Evolutionary conservation across 2,797 vertebrate species (phyloP).

Genomic region (Cuculus canorus): DNA sequence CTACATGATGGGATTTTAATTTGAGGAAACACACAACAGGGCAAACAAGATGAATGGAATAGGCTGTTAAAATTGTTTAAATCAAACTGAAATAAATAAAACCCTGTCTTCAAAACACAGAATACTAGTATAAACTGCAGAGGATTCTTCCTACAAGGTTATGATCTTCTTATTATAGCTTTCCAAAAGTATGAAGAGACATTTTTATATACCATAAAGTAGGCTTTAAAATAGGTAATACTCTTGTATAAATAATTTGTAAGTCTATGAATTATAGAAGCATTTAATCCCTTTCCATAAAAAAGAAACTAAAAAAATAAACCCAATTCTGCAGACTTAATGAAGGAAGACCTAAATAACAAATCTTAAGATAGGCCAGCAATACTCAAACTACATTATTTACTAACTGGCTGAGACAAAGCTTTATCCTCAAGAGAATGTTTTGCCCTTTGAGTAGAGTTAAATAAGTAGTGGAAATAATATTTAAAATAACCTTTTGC

Average conservation of each 20-base stretch:
- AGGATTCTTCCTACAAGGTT: background rate
- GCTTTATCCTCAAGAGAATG: background rate
- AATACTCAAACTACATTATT: background rate
- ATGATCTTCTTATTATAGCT: background rate
- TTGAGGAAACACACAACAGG: background rate
- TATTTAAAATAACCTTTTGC: constrained; percentile 18
- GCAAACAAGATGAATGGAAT: background rate
- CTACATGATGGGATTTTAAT: background rate
- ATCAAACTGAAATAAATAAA: background rate
- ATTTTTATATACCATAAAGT: background rate
- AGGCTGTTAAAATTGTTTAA: background rate
- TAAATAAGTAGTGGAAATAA: constrained; percentile 15
- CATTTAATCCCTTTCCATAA: background rate
- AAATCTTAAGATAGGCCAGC: background rate
- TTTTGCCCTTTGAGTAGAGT: background rate
- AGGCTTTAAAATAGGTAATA: background rate
- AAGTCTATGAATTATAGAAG: background rate
- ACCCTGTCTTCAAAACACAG: background rate
- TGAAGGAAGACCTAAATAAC: background rate
- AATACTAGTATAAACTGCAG: background rate
- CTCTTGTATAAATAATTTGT: background rate
- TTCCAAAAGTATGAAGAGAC: background rate
- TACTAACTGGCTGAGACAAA: background rate
- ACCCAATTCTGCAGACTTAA: background rate
- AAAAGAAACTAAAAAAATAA: background rate